Evolutionary conservation across 2,113 vertebrate species (phyloP), one percentile per base, ranked within the genome.

Genomic region (Microtus montanus): DNA sequence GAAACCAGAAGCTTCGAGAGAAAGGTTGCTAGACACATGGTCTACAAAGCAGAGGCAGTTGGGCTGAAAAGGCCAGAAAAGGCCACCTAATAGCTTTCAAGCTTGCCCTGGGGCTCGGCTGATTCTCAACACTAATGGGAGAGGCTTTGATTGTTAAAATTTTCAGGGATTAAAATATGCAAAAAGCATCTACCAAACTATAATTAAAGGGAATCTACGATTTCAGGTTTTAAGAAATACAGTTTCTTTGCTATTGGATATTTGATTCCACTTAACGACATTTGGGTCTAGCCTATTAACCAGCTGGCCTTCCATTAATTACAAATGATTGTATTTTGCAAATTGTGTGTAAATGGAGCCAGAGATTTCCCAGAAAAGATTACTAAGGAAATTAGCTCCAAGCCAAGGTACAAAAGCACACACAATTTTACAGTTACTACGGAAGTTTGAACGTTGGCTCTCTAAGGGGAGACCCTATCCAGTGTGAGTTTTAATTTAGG

Each of bases 251-350:
- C 54, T 92, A 38, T n/a, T 89, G 15, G 26, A 70, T 89, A 77
- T 92, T 93, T 96, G 49, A 80, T 91, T 96, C 19, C 33, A 54
- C 52, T 91, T 91, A 95, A 94, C 92, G 58, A n/a, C n/a, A 73
- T 84, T 52, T 75, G 91, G 73, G 47, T 89, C 66, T 73, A 91
- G 26, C 38, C 61, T 91, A 84, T 96, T 91, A 95, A 94, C 47
- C 94, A 96, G 52, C 52, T 87, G 26, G 13, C 38, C 54, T 93
- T 89, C 90, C 41, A 95, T 96, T 96, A 92, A 89, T 89, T 96
- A 66, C 49, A 14, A 84, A 83, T 92, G 47, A 92, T 74, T 87
- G 8, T 80, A 64, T 61, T 92, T 90, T 86, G 87, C 58, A 77
- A 95, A 74, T 73, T 94, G 3, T 68, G 20, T 93, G 19, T 93